Conservation (phyloP, 2,797 vertebrate genomes). For the Oryzias dopingdopingensis region DNA sequence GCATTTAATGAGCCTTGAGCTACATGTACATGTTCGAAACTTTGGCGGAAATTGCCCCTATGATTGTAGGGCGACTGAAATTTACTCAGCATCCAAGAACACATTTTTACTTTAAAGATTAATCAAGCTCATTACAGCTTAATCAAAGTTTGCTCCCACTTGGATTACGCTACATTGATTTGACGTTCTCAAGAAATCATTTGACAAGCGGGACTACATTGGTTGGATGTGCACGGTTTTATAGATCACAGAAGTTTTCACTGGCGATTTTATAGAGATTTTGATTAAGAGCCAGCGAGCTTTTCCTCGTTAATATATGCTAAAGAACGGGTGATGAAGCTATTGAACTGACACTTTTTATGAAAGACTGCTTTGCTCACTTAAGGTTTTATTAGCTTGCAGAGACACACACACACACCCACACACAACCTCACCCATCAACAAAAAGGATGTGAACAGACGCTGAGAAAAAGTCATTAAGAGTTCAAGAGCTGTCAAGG, state of each 20-base stretch:
- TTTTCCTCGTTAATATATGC: slow-evolving; percentile 67
- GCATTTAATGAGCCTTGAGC: no score
- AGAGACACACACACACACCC: slow-evolving; percentile 47
- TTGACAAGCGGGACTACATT: slow-evolving; percentile 57
- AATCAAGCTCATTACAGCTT: background rate
- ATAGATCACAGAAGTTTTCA: slow-evolving; percentile 72
- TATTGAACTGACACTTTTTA: slow-evolving; percentile 72
- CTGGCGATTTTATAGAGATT: slow-evolving; percentile 65
- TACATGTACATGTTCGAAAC: no score
- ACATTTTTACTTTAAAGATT: no score
- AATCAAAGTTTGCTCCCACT: slow-evolving; percentile 1
- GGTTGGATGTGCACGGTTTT: slow-evolving; percentile 69
- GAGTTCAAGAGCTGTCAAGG: slow-evolving; percentile 57
- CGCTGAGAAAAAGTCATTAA: slow-evolving; percentile 60
- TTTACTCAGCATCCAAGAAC: no score
- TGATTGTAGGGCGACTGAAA: no score
- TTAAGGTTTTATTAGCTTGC: slow-evolving; percentile 76
- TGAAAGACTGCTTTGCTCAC: slow-evolving; percentile 76
- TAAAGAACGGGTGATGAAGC: slow-evolving; percentile 68
- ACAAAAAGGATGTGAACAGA: slow-evolving; percentile 28
- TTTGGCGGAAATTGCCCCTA: no score
- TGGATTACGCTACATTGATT: slow-evolving; percentile 23
- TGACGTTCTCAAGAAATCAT: slow-evolving; percentile 49
- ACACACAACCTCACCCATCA: slow-evolving; percentile 23
- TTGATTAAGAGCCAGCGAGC: slow-evolving; percentile 64